A percentile compares a stretch with the other conserved stretches of the same genome.
These are phyloP conservation scores for Urophycis tenuis DNA, from an alignment of 2,797 vertebrate genomes.

Conservation along the genomic window DNA sequence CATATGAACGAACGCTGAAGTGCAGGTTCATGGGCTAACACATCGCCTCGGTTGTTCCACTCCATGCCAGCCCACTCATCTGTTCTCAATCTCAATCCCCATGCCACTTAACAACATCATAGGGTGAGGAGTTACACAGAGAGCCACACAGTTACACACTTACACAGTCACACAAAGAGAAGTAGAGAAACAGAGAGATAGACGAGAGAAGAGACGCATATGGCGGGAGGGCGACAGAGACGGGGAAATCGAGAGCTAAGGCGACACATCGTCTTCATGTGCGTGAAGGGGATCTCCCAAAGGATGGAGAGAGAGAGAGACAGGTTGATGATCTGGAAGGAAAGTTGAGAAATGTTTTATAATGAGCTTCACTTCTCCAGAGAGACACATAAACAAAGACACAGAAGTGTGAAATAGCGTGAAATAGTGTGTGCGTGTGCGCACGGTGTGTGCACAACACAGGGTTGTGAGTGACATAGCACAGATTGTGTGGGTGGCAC, in stretches of 20 bases:
- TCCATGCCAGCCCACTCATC: no score
- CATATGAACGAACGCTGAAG: no score
- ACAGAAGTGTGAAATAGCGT: neutral
- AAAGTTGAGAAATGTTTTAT: constrained; percentile 46
- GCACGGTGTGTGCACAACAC: neutral
- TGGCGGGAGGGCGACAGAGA: constrained; percentile 3
- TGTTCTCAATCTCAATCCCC: no score
- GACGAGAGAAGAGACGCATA: constrained; percentile 7
- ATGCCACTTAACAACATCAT: no score
- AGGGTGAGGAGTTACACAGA: no score
- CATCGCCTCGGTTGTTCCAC: no score
- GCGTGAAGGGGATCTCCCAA: constrained; percentile 37
- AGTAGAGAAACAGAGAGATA: constrained; percentile 12
- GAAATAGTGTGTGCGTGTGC: neutral
- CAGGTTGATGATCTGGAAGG: constrained; percentile 29
- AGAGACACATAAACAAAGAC: constrained; percentile 27
- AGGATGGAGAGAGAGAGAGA: constrained; percentile 43
- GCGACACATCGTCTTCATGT: constrained; percentile 29
- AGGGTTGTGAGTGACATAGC: constrained; percentile 24
- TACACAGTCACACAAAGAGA: neutral
- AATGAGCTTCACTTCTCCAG: constrained; percentile 49
- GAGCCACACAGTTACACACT: neutral
- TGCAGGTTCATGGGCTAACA: no score
- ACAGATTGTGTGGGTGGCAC: neutral
- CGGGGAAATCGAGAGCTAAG: neutral